Evolutionary conservation across 2,888 invertebrate genomes (phyloP), one percentile per base, ranked within the genome.

Genomic region (Melanophora roralis): DNA sequence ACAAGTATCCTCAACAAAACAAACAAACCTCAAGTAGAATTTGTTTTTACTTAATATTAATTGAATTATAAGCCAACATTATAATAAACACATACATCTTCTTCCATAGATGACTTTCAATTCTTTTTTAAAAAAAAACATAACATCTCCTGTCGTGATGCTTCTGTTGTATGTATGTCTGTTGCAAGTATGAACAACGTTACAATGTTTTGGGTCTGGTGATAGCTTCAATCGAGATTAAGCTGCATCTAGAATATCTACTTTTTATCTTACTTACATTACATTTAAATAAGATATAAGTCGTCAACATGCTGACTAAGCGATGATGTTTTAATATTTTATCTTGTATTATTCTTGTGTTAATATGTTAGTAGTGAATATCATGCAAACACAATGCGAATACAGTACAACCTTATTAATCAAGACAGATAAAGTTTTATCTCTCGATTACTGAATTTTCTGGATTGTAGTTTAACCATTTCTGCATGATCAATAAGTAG

Each of bases 51-150:
- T 79, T 78, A 76, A 85, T 86, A 86, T 87, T 87, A 87, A 87
- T 88, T 87, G 87, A 87, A 88, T 87, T 88, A 88, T 88, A 87
- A 87, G 88, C 88, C 87, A 85, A 86, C 86, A 87, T 87, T 86
- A 87, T 38, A 85, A 86, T 59, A 77, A 27, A 60, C 36, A 45
- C 72, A 72, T 53, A 51, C 67, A 65, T 23, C 62, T 53, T 64
- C 49, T 23, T 64, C 69, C 40, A 12, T 40, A 47, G 51, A 74
- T 74, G 69, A 69, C 45, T 40, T 67, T 40, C 14, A 38, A 49
- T 14, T 21, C 5, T 14, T 49, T n/a, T n/a, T 36, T 19, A 21
- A 57, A 19, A 49, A 12, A 51, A 19, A 60, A 71, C 16, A 84
- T 84, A 85, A n/a, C 85, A 85, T 87, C 88, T 88, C 88, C 88